Evolutionary conservation across 2,888 invertebrate species (phyloP).

Genomic region (Scaptomyza polygonia): DNA sequence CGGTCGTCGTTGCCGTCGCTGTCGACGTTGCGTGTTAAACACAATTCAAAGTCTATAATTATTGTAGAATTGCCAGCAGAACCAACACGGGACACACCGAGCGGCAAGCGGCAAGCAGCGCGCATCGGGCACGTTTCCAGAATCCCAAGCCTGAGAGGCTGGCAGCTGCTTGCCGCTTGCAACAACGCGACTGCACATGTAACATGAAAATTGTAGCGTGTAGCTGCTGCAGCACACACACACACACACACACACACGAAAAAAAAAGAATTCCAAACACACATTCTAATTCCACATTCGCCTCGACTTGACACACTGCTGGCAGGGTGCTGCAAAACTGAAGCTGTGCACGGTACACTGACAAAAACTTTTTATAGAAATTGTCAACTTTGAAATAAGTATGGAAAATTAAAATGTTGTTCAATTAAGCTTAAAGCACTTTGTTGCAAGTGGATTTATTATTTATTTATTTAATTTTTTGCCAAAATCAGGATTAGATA

Average conservation of each 20-base stretch:
- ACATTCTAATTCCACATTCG: conserved; percentile 81
- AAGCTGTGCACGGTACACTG: conserved; percentile 16
- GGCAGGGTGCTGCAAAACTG: conserved; percentile 43
- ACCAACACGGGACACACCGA: conserved; percentile 60
- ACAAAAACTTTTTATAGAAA: neutral
- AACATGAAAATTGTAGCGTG: conserved; percentile 77
- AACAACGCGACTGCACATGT: conserved; percentile 64
- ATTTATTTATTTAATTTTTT: too few relatives aligned
- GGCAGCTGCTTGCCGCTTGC: conserved; percentile 48
- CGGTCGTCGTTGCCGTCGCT: conserved; percentile 36
- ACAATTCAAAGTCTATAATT: conserved; percentile 83
- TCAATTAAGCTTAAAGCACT: neutral
- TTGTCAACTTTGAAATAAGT: neutral
- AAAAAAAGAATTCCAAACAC: conserved; percentile 71
- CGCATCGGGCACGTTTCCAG: conserved; percentile 48
- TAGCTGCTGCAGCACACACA: conserved; percentile 34
- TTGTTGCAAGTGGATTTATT: too few relatives aligned
- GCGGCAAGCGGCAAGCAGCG: conserved; percentile 3
- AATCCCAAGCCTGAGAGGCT: conserved; percentile 50
- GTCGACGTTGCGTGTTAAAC: conserved; percentile 83
- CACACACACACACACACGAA: neutral
- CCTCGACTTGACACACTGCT: conserved; percentile 68
- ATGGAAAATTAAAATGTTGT: neutral
- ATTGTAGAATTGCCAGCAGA: conserved; percentile 81
- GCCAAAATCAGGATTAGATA: too few relatives aligned